Evolutionary conservation across 2,113 vertebrate species (phyloP).

Genomic region (Nipponia nippon): DNA sequence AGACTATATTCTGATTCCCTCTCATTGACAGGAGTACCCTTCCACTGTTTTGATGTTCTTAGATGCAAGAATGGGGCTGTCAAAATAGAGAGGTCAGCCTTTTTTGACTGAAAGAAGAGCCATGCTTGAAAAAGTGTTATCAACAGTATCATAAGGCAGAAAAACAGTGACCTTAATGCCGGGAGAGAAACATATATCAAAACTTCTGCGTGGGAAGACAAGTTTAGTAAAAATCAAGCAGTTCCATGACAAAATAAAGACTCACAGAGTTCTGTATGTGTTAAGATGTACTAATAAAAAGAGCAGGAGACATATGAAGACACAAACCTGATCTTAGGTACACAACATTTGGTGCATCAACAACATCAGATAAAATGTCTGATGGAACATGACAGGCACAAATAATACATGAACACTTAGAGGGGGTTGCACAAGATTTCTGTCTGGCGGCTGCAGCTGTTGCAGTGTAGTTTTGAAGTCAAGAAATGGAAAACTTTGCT

Average conservation of each 20-base stretch:
- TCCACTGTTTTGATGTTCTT: background rate
- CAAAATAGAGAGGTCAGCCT: background rate
- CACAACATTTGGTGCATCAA: background rate
- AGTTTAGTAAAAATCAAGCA: background rate
- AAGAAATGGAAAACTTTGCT: background rate
- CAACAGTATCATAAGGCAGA: background rate
- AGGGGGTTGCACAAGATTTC: background rate
- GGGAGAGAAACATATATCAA: background rate
- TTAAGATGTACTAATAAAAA: background rate
- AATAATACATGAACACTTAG: background rate
- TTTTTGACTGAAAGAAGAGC: background rate
- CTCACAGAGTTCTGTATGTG: background rate
- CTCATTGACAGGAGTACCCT: background rate
- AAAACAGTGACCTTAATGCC: background rate
- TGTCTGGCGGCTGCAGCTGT: background rate
- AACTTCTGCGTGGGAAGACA: background rate
- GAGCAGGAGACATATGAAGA: background rate
- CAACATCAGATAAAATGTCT: background rate
- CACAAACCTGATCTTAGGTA: background rate
- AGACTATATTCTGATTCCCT: background rate
- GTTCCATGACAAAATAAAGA: background rate
- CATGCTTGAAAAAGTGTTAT: background rate
- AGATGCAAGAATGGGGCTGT: background rate
- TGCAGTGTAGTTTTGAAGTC: background rate
- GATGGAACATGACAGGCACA: constrained; percentile 20